Evolutionary conservation across 2,888 invertebrate genomes (phyloP).

Genomic region (Athalia rosae): DNA sequence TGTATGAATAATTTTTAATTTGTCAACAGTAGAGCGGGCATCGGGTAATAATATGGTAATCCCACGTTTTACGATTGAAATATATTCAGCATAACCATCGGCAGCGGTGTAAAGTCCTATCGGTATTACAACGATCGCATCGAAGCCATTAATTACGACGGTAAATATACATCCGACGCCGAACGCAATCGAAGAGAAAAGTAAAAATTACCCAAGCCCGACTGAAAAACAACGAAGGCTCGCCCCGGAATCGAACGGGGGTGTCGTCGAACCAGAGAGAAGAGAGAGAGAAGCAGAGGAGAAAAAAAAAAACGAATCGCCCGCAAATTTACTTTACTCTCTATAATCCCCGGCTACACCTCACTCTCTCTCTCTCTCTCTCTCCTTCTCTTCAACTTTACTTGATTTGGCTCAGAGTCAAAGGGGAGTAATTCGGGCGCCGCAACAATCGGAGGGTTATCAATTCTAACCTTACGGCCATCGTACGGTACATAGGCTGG

Average conservation of each 20-base stretch:
- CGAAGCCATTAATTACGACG: conserved; percentile 20
- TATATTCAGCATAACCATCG: conserved; percentile 25
- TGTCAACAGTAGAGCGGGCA: conserved; percentile 11
- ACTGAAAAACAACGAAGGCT: not conserved
- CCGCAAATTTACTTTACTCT: too few relatives aligned
- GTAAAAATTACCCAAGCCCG: conserved; percentile 11
- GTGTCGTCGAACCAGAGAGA: too few relatives aligned
- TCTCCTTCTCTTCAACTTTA: not conserved
- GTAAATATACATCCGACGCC: conserved; percentile 13
- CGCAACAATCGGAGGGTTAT: conserved; percentile 29
- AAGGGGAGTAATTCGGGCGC: conserved; percentile 5
- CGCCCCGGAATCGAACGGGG: not conserved
- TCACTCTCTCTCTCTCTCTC: not conserved
- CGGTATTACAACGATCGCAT: not conserved
- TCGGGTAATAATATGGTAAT: conserved; percentile 39
- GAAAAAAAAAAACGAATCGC: too few relatives aligned
- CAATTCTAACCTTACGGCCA: conserved; percentile 29
- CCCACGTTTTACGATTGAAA: not conserved
- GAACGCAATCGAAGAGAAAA: conserved; percentile 8
- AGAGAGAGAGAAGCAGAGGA: too few relatives aligned
- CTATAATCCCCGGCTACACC: too few relatives aligned
- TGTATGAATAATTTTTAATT: conserved; percentile 28
- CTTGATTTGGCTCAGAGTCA: conserved; percentile 1
- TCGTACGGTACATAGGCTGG: conserved; percentile 11
- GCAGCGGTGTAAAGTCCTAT: conserved; percentile 20